A percentile compares a stretch with the other conserved stretches of the same genome.
Conservation (phyloP, 2,113 vertebrate genomes). For the Ondatra zibethicus region DNA sequence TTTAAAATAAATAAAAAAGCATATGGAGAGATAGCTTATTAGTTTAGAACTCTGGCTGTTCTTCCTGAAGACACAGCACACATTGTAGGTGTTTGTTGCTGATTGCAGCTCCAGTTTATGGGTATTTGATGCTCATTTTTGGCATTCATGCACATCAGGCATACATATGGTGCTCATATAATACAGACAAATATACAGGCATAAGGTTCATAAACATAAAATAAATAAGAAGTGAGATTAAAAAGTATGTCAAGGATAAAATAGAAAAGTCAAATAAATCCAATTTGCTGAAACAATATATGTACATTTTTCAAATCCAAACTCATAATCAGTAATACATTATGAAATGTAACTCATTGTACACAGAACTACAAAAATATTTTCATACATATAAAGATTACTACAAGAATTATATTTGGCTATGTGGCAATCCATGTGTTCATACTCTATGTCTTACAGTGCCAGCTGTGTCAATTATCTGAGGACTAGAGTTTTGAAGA, state of each 20-base stretch:
- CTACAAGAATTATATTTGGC: neutral
- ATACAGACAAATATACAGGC: neutral
- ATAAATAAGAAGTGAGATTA: neutral
- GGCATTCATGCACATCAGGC: neutral
- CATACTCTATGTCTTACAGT: neutral
- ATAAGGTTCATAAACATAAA: neutral
- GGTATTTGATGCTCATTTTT: neutral
- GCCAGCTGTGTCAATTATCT: neutral
- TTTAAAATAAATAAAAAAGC: neutral
- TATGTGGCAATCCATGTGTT: neutral
- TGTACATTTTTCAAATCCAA: neutral
- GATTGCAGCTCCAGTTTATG: neutral
- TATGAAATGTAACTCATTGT: neutral
- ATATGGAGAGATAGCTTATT: neutral
- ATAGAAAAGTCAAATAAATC: neutral
- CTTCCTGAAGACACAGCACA: neutral
- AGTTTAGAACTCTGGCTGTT: neutral
- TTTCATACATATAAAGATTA: neutral
- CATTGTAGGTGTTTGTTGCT: neutral
- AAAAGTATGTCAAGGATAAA: neutral
- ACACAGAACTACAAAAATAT: neutral
- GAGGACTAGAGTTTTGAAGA: neutral
- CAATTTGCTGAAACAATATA: neutral
- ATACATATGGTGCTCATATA: neutral
- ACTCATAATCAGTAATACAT: neutral